phyloP scores from a whole-genome alignment of 2,797 vertebrate species.

The Anabacerthia variegaticeps region DNA sequence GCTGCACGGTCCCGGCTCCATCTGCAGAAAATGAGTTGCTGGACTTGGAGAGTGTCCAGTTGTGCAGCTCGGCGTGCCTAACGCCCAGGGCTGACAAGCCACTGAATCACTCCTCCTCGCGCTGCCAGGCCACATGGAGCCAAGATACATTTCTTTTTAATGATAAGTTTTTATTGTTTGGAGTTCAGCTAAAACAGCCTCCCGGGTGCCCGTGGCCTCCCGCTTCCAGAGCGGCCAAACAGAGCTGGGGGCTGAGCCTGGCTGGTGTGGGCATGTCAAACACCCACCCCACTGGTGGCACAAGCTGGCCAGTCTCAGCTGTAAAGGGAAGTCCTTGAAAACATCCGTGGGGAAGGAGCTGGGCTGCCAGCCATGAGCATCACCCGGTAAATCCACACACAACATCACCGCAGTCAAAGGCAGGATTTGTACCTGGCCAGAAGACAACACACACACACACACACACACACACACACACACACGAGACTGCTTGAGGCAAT shows the following conservation, averaged over 20 bases:
- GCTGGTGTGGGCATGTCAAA: fast-evolving
- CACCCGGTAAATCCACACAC: background rate
- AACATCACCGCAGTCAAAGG: background rate
- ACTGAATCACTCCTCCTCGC: constrained; percentile 70
- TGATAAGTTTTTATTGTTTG: constrained; percentile 77
- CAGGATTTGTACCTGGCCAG: constrained; percentile 1
- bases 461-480: background rate
- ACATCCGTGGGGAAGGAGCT: background rate
- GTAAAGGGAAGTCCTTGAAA: constrained; percentile 11
- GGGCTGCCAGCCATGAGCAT: constrained; percentile 22
- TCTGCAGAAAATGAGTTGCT: constrained; percentile 71
- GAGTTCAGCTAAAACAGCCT: constrained; percentile 69
- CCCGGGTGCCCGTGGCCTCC: background rate
- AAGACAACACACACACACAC: background rate
- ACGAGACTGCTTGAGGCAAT: fast-evolving
- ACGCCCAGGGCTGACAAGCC: constrained; percentile 73
- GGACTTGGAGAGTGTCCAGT: constrained; percentile 77
- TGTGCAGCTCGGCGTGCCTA: constrained; percentile 65
- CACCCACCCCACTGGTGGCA: background rate
- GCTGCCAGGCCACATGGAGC: constrained; percentile 65
- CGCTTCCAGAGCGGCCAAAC: background rate
- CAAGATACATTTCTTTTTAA: constrained; percentile 81
- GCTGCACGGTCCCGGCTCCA: constrained; percentile 62
- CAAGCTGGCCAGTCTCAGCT: background rate
- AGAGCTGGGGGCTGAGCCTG: background rate